Evolutionary conservation across 1,140 invertebrate species (phyloP).

Genomic region (Leptinotarsa texana): DNA sequence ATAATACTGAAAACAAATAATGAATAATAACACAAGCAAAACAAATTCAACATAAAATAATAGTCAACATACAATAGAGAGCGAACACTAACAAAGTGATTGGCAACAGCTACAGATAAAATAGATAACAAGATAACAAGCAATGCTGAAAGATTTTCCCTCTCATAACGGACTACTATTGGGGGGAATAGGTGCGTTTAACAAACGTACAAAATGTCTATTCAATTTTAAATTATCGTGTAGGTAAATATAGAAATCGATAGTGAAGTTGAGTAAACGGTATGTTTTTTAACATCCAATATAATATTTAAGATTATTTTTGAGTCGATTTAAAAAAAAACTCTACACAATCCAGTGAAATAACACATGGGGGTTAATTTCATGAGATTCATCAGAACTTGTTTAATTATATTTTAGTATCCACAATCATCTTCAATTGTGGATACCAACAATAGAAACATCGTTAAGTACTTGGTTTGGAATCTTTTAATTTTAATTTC

Average conservation of each 20-base stretch:
- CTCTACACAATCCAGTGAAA: background rate
- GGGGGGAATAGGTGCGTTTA: background rate
- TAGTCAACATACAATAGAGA: background rate
- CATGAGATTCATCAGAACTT: too few species aligned
- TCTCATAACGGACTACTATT: background rate
- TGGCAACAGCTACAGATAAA: background rate
- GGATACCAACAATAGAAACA: too few species aligned
- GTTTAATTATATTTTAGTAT: too few species aligned
- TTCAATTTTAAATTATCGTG: background rate
- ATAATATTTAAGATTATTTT: background rate
- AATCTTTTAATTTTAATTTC: too few species aligned
- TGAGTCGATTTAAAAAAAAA: background rate
- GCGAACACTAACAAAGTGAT: slow-evolving; percentile 2
- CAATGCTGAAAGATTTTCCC: background rate
- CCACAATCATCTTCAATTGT: too few species aligned
- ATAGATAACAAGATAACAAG: slow-evolving; percentile 1
- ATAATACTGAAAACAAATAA: slow-evolving; percentile 25
- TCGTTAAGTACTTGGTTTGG: too few species aligned
- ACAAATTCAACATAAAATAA: slow-evolving; percentile 10
- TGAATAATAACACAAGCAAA: slow-evolving; percentile 12
- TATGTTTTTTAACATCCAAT: too few species aligned
- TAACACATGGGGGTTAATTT: too few species aligned
- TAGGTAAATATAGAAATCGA: too few species aligned
- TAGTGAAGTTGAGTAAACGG: too few species aligned
- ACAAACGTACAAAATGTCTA: background rate